Evolutionary conservation across 2,797 vertebrate genomes (phyloP), one percentile per base, ranked within the genome.

Genomic region (Melanitta fusca): DNA sequence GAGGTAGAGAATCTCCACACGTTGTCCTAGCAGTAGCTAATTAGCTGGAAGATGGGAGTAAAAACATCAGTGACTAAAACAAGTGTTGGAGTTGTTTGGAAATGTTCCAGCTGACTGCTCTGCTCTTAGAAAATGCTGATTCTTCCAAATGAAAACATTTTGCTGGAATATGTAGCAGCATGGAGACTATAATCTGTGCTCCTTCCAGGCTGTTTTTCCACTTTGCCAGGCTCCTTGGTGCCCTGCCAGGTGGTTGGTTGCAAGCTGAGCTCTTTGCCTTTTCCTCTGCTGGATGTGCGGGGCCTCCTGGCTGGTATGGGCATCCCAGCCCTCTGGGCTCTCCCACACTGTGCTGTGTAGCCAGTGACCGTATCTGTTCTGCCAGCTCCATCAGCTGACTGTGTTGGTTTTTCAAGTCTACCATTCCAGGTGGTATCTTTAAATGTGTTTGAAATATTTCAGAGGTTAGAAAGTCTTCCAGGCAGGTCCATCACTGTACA

Each of bases 31-130:
- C 62, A 69, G 70, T 39, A 86, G 68, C 62, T 91, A 93, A 94
- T 95, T 91, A 94, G 34, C 73, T 90, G 93, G 88, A 95, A 95
- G 83, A 91, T 53, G 47, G 41, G 17, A 57, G 43, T 90, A 22
- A 95, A 95, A 88, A 83, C 82, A 88, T 15, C 22, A 74, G 34
- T 91, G 57, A 85, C 61, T 92, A 41, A 57, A 36, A 32, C 32
- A 47, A 71, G 30, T 41, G 5, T 7, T 69, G 62, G 65, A 88
- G 38, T 73, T 84, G 43, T 62, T 56, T 86, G 88, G 80, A 86
- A 45, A 32, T 60, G 47, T 82, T 91, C 47, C 85, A 89, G 34
- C 62, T 89, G 74, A 60, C 70, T 57, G 32, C 5, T 79, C 88
- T 86, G 65, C 45, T 80, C 45, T n/a, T 68, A 71, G 68, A 89